A percentile compares a stretch with the other conserved stretches of the same genome.
phyloP scores from a whole-genome alignment of 1,140 invertebrate genomes.

The Macrotrachela quadricornifera region DNA sequence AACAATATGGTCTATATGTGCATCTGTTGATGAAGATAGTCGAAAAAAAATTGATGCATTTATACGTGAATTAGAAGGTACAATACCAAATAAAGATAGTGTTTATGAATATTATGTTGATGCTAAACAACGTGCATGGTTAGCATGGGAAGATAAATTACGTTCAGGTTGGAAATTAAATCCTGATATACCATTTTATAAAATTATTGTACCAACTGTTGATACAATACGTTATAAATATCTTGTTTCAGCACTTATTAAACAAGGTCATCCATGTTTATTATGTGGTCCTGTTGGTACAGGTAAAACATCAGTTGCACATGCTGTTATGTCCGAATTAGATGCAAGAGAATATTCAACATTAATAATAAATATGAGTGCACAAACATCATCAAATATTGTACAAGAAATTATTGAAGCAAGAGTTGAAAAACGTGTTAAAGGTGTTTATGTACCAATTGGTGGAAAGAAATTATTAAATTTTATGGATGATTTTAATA shows the following conservation, averaged over 20 bases:
- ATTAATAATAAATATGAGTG: slow-evolving; percentile 59
- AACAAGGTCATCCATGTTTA: slow-evolving; percentile 42
- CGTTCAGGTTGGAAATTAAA: slow-evolving; percentile 9
- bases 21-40: slow-evolving; percentile 53
- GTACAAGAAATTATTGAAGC: slow-evolving; percentile 50
- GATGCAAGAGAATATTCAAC: slow-evolving; percentile 41
- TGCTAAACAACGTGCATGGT: slow-evolving; percentile 40
- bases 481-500: slow-evolving; percentile 70
- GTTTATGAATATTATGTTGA: slow-evolving; percentile 68
- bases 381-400: slow-evolving; percentile 52
- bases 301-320: slow-evolving; percentile 50
- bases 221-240: slow-evolving; percentile 57
- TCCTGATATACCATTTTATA: slow-evolving; percentile 49
- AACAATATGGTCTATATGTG: slow-evolving; percentile 59
- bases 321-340: slow-evolving; percentile 41
- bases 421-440: slow-evolving; percentile 55
- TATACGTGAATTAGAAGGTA: slow-evolving; percentile 54
- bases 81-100: slow-evolving; percentile 58
- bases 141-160: slow-evolving; percentile 49
- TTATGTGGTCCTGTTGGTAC: slow-evolving; percentile 56
- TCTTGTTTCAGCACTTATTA: slow-evolving; percentile 41
- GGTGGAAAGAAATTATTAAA: slow-evolving; percentile 53
- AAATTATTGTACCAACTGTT: slow-evolving; percentile 56
- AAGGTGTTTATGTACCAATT: slow-evolving; percentile 50
- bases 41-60: slow-evolving; percentile 52